These are phyloP conservation scores for Cotesia glomerata DNA, from an alignment of 1,140 invertebrate species.

Conservation along the genomic window DNA sequence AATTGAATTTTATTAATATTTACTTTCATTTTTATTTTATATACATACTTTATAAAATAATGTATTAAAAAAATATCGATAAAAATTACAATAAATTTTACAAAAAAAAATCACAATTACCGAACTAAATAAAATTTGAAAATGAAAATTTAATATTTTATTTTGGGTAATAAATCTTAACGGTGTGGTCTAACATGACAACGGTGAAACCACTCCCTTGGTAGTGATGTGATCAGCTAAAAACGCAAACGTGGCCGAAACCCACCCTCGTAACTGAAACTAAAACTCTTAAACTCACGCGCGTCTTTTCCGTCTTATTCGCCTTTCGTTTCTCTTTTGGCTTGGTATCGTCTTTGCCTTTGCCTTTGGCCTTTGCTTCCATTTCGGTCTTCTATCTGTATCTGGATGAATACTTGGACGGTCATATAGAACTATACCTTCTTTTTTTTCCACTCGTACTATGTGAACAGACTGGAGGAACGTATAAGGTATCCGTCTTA, in stretches of 20 bases:
- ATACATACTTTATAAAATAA: too few relatives aligned
- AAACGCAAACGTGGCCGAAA: conserved; percentile 30
- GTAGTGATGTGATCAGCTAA: conserved; percentile 10
- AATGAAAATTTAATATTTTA: too few relatives aligned
- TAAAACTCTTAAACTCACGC: conserved; percentile 16
- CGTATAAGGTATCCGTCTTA: conserved; percentile 23
- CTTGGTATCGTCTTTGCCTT: neutral
- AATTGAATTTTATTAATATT: too few relatives aligned
- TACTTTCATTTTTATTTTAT: too few relatives aligned
- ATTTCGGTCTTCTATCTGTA: too few relatives aligned
- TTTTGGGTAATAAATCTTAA: too few relatives aligned
- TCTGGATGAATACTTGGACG: neutral
- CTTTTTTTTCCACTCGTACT: neutral
- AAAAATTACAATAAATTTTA: too few relatives aligned
- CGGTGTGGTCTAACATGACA: neutral
- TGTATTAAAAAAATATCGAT: too few relatives aligned
- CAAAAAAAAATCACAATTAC: too few relatives aligned
- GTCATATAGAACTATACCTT: neutral
- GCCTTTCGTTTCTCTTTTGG: neutral
- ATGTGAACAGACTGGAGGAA: too few relatives aligned
- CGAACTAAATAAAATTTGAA: too few relatives aligned
- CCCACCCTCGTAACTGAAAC: neutral
- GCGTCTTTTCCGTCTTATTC: too few relatives aligned
- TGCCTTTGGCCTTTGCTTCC: neutral
- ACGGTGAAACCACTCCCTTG: neutral